Evolutionary conservation across 2,888 invertebrate species (phyloP).

Genomic region (Dryomyza anilis): DNA sequence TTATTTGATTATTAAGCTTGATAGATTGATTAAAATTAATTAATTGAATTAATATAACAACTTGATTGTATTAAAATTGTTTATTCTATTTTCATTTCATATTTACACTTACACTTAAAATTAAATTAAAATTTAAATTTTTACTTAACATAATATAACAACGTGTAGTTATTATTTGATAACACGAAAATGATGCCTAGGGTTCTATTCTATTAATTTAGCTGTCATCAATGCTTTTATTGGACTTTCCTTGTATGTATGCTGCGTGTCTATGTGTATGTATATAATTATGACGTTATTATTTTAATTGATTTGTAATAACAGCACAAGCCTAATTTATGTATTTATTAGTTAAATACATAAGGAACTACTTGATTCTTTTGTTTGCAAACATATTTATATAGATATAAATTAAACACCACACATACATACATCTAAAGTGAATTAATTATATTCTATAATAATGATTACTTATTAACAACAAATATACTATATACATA

Average conservation of each 20-base stretch:
- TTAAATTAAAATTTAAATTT: conserved; percentile 3
- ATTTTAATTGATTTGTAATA: conserved; percentile 27
- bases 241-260: conserved; percentile 33
- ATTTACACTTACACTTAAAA: too few species aligned
- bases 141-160: neutral
- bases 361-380: conserved; percentile 9
- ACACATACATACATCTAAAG: conserved; percentile 25
- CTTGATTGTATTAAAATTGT: conserved; percentile 11
- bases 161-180: conserved; percentile 16
- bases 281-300: conserved; percentile 34
- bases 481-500: conserved; percentile 38
- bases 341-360: conserved; percentile 18
- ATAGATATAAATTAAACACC: conserved; percentile 28
- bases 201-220: neutral
- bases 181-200: conserved; percentile 31
- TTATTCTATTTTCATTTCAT: conserved; percentile 7
- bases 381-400: conserved; percentile 11
- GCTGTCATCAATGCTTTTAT: conserved; percentile 11
- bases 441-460: conserved; percentile 42
- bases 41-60: conserved; percentile 11
- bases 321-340: conserved; percentile 19
- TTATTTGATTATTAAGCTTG: neutral
- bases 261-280: conserved; percentile 37
- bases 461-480: conserved; percentile 36
- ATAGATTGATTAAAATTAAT: conserved; percentile 7